Base-by-base conservation (phyloP, 2,888 invertebrate species). In the Acanthoscelides obtectus region DNA sequence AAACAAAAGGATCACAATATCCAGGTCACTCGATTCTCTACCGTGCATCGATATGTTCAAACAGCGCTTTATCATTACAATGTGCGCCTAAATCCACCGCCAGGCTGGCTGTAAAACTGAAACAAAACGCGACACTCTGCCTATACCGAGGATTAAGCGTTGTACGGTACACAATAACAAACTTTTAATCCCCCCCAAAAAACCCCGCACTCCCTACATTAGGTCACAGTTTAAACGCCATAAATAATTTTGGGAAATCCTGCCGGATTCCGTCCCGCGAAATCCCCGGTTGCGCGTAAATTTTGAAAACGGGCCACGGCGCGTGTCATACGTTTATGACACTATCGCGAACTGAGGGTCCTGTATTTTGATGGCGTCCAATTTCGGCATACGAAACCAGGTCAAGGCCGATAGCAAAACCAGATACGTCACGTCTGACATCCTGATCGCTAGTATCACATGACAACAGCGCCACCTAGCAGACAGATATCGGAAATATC, bases 41-140 rank as follows among this genome's bases (percentile, higher is more conserved):
- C n/a, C n/a, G n/a, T n/a, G n/a, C n/a, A 66, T 70, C 73, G 72
- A 67, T 67, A 70, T 64, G 70, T 45, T 45, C 17, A 17, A 1
- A 45, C 3, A 12, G 6, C 45, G 17, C 45, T 45, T 45, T 17
- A 45, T 45, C 45, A 45, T 45, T 45, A 45, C 45, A 45, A 45
- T 12, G 1, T 12, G 17, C 12, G 3, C 12, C 45, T 12, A 45
- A 45, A 45, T 45, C 45, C 45, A 4, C 5, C 8, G n/a, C n/a
- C n/a, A n/a, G n/a, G n/a, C n/a, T n/a, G n/a, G 17, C 45, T 45
- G 45, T 45, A 45, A 45, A 45, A 45, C 45, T 17, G 1, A 45
- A 45, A 45, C 45, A 45, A 12, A 45, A 45, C 45, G 45, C 45
- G 45, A 45, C 45, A 17, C 12, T 1, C 17, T 45, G 45, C 17